Evolutionary conservation across 1,140 invertebrate species (phyloP), one percentile per base, ranked within the genome.

Genomic region (Musca domestica): DNA sequence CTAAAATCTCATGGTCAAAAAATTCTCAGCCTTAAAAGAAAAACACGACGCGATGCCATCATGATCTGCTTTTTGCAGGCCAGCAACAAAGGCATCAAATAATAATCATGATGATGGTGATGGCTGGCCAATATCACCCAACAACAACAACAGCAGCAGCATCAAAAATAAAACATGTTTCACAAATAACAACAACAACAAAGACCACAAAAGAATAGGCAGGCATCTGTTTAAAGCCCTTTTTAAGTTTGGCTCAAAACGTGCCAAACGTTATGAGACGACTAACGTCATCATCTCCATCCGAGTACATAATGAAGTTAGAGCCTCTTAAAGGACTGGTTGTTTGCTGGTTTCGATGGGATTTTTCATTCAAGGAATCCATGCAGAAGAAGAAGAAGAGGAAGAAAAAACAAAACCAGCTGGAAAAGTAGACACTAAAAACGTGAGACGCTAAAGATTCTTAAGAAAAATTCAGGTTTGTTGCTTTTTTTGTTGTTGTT

Each of bases 401-500:
- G 41, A 30, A 7, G n/a, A 30, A 30, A 3, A 3, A 30, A 30
- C 27, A 41, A 41, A 41, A 9, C 7, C 17, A 5, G 10, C 9
- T 52, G 3, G 49, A 2, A 52, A 20, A n/a, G n/a, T n/a, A n/a
- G n/a, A n/a, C n/a, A n/a, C n/a, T n/a, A n/a, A n/a, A n/a, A 19
- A 17, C 34, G 34, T 41, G 34, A 41, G 34, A 54, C 20, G 22
- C 9, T 41, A 34, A 19, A 19, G 27, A 61, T 61, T 61, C 56
- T 61, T 61, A 61, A 61, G 56, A 61, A 61, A 61, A 61, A 19
- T 61, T 61, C 56, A 61, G 56, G 56, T 61, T 61, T 56, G 23
- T n/a, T 56, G 10, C 41, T 46, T 3, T 46, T 3, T 51, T 19
- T 51, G 48, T 51, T 0, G 1, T 51, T 51, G 4, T 48, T 48